A percentile compares a stretch with the other conserved stretches of the same genome.
Evolutionary conservation across 1,140 invertebrate species (phyloP).

Genomic region (Heliconius eleuchia): DNA sequence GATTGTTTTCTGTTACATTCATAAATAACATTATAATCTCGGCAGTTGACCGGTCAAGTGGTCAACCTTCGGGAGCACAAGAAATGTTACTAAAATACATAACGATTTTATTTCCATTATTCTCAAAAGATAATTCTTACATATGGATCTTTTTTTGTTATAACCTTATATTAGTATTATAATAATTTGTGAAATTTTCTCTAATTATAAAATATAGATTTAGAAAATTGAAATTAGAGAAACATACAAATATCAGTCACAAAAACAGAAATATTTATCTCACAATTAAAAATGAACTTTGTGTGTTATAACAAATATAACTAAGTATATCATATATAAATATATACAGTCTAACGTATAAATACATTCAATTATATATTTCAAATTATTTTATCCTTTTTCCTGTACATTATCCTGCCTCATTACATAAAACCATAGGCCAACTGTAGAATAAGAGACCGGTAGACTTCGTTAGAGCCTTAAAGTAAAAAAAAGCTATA

Average conservation of each 20-base stretch:
- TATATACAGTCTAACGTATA: too few species aligned
- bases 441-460: neutral
- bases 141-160: neutral
- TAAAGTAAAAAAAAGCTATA: constrained; percentile 1
- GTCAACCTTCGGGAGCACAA: neutral
- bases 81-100: neutral
- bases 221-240: too few species aligned
- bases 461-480: constrained; percentile 8
- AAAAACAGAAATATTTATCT: too few species aligned
- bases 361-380: too few species aligned
- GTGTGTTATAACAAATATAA: too few species aligned
- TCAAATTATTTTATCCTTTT: too few species aligned
- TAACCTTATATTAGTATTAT: too few species aligned
- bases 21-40: constrained; percentile 6
- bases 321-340: too few species aligned
- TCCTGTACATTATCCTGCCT: neutral
- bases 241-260: too few species aligned
- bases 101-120: neutral
- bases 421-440: neutral
- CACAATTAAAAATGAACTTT: too few species aligned
- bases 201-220: too few species aligned
- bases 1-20: constrained; percentile 16
- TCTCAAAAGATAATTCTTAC: neutral
- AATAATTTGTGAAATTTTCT: too few species aligned
- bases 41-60: constrained; percentile 27